phyloP scores from a whole-genome alignment of 2,113 vertebrate genomes.

The Chroicocephalus ridibundus region DNA sequence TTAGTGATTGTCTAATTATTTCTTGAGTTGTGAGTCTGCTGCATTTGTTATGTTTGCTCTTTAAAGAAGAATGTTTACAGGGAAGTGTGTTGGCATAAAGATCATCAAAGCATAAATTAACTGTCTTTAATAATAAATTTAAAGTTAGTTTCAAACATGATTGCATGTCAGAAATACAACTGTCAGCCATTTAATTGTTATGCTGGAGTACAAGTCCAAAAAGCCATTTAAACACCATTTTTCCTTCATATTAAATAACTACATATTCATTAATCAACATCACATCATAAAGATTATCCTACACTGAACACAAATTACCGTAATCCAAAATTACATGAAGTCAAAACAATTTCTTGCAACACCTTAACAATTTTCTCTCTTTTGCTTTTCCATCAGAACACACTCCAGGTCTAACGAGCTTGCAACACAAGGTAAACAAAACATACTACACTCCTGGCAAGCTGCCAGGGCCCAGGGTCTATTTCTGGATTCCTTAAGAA shows the following conservation, averaged over 20 bases:
- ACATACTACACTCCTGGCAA: not conserved
- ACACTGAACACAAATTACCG: not conserved
- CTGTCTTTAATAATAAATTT: not conserved
- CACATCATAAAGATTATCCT: not conserved
- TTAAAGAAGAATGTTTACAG: not conserved
- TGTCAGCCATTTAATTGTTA: not conserved
- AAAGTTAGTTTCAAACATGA: not conserved
- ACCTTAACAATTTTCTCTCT: not conserved
- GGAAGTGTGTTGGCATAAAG: not conserved
- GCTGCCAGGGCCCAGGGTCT: not conserved
- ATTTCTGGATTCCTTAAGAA: not conserved
- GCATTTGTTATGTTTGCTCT: not conserved
- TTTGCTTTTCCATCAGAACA: not conserved
- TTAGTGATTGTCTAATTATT: not conserved
- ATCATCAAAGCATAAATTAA: not conserved
- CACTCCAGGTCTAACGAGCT: not conserved
- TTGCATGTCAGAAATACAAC: not conserved
- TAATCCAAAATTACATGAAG: not conserved
- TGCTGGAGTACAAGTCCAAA: not conserved
- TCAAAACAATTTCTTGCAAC: not conserved
- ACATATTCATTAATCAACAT: not conserved
- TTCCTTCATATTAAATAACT: not conserved
- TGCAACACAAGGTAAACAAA: not conserved
- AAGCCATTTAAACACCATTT: not conserved
- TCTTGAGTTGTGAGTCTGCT: not conserved